Evolutionary conservation across 2,888 invertebrate species (phyloP).

Genomic region (Theretra japonica): DNA sequence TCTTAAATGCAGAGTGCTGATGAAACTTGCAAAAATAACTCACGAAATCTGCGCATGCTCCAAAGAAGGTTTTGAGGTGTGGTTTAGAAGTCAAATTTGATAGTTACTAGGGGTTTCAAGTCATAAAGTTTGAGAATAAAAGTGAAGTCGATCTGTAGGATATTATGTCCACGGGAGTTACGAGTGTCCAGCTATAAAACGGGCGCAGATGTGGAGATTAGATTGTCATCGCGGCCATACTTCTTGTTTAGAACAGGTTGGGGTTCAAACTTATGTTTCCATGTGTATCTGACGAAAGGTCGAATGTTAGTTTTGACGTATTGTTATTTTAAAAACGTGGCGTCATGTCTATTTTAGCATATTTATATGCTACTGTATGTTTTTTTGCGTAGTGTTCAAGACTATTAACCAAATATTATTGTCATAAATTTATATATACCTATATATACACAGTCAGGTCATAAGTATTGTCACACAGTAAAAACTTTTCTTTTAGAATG

Average conservation of each 20-base stretch:
- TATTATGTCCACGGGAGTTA: slow-evolving; percentile 51
- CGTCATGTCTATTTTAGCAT: background rate
- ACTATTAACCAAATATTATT: too few species aligned
- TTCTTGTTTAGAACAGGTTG: slow-evolving; percentile 65
- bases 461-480: too few species aligned
- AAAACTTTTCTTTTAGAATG: too few species aligned
- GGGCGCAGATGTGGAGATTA: slow-evolving; percentile 76
- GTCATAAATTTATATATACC: too few species aligned
- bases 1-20: too few species aligned
- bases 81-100: background rate
- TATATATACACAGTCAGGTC: too few species aligned
- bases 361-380: background rate
- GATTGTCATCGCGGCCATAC: slow-evolving; percentile 68
- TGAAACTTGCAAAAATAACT: too few species aligned
- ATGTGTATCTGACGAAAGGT: slow-evolving; percentile 19
- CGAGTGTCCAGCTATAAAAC: slow-evolving; percentile 59
- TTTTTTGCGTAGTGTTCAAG: too few species aligned
- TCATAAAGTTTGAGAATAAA: background rate
- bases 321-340: slow-evolving; percentile 14
- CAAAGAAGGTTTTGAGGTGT: background rate
- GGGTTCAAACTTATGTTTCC: slow-evolving; percentile 50
- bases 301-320: slow-evolving; percentile 13
- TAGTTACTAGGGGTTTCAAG: background rate
- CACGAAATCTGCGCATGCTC: too few species aligned
- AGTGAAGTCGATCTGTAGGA: slow-evolving; percentile 14